Evolutionary conservation across 30 jellyfish, hydroid and myxozoan species (phyloP).

Genomic region (Catostylus mosaicus): DNA sequence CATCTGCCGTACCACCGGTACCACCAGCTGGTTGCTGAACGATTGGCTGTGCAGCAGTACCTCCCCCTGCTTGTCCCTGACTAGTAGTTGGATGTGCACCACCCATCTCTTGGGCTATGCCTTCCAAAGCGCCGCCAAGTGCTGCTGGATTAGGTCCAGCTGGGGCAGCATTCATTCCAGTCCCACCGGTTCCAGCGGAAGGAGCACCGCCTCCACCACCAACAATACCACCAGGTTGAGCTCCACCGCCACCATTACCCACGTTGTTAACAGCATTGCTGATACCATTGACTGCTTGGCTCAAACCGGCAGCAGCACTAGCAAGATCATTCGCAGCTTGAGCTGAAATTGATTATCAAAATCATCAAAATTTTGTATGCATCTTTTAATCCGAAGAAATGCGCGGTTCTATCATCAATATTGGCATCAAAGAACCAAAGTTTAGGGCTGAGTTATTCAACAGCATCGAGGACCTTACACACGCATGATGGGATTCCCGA

Average conservation of each 20-base stretch:
- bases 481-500: too few relatives aligned
- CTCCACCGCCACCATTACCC: constrained; percentile 46
- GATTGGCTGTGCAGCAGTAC: constrained; percentile 9
- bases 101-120: constrained; percentile 19
- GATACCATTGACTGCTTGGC: constrained; percentile 54
- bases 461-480: too few relatives aligned
- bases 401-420: too few relatives aligned
- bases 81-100: constrained; percentile 14
- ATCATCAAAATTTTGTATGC: background rate
- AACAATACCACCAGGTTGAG: constrained; percentile 11
- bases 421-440: too few relatives aligned
- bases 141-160: constrained; percentile 54
- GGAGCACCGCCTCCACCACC: constrained; percentile 69
- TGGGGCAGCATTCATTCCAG: constrained; percentile 20
- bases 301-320: constrained; percentile 45
- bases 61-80: constrained; percentile 36
- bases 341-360: background rate
- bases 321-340: constrained; percentile 55
- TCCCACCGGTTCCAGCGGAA: constrained; percentile 3
- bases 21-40: constrained; percentile 18
- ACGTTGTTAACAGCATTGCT: constrained; percentile 34
- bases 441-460: too few relatives aligned
- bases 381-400: too few relatives aligned
- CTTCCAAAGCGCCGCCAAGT: constrained; percentile 37
- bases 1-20: constrained; percentile 10